These are phyloP conservation scores for Drosophila subsilvestris DNA, from an alignment of 2,888 invertebrate species.

Conservation along the genomic window DNA sequence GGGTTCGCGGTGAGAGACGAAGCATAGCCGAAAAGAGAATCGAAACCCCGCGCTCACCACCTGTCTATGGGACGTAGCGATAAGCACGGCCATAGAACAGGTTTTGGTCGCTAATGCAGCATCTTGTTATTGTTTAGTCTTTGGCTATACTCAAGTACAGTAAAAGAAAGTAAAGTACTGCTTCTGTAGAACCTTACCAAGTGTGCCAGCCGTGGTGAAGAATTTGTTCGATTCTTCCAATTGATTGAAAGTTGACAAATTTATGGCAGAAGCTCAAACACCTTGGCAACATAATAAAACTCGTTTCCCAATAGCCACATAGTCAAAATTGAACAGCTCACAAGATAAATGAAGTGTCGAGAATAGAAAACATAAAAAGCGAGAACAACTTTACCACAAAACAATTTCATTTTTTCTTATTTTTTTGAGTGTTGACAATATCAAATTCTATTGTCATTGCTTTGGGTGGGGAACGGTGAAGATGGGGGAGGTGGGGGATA, in stretches of 20 bases:
- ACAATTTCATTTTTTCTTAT: constrained; percentile 48
- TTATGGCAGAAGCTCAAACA: constrained; percentile 29
- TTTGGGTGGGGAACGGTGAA: constrained; percentile 11
- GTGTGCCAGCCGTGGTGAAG: no score
- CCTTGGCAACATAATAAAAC: constrained; percentile 38
- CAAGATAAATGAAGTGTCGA: constrained; percentile 60
- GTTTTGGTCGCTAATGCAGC: no score
- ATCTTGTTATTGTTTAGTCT: no score
- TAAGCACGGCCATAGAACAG: no score
- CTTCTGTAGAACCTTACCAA: no score
- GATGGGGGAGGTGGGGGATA: neutral
- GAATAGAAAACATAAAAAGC: constrained; percentile 25
- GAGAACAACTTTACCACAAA: constrained; percentile 44
- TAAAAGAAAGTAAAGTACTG: no score
- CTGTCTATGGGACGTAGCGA: no score
- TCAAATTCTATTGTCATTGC: constrained; percentile 70
- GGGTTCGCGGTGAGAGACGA: no score
- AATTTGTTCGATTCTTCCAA: constrained; percentile 5
- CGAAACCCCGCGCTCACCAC: no score
- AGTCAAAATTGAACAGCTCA: constrained; percentile 51
- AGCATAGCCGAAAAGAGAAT: no score
- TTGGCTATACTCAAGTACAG: no score
- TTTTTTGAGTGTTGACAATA: constrained; percentile 52
- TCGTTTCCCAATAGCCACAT: constrained; percentile 20
- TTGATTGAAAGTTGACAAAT: constrained; percentile 42